These are phyloP conservation scores for Prionailurus viverrinus DNA, from an alignment of 2,113 vertebrate species.

Conservation along the genomic window DNA sequence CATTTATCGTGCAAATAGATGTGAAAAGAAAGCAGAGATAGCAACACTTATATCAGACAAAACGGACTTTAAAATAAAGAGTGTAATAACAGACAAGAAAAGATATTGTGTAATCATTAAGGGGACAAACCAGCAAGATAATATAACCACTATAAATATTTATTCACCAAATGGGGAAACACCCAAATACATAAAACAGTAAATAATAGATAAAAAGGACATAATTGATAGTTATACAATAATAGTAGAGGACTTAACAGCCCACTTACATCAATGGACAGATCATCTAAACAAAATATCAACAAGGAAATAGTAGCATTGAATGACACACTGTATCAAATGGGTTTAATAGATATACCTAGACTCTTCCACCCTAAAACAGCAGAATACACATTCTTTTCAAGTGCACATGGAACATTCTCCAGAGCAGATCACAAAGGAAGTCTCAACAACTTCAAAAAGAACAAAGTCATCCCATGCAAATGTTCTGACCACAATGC, in stretches of 20 bases:
- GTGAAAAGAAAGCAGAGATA: background rate
- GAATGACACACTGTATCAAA: background rate
- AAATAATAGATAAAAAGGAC: background rate
- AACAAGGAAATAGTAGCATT: background rate
- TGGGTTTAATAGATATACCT: background rate
- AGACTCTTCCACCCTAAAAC: background rate
- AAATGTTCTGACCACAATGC: background rate
- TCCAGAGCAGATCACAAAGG: background rate
- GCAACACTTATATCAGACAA: background rate
- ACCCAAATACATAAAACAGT: background rate
- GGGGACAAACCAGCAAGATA: background rate
- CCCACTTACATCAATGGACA: background rate
- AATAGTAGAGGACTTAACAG: background rate
- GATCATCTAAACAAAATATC: background rate
- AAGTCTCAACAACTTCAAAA: background rate
- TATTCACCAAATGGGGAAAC: background rate
- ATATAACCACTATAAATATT: background rate
- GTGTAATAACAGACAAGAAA: background rate
- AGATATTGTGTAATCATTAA: background rate
- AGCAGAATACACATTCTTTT: background rate
- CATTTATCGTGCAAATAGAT: background rate
- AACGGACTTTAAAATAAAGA: background rate
- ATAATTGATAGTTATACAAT: background rate
- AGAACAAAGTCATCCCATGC: background rate
- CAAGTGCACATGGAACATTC: background rate